Evolutionary conservation across 1,140 invertebrate species (phyloP).

Genomic region (Eupristina koningsbergeri): DNA sequence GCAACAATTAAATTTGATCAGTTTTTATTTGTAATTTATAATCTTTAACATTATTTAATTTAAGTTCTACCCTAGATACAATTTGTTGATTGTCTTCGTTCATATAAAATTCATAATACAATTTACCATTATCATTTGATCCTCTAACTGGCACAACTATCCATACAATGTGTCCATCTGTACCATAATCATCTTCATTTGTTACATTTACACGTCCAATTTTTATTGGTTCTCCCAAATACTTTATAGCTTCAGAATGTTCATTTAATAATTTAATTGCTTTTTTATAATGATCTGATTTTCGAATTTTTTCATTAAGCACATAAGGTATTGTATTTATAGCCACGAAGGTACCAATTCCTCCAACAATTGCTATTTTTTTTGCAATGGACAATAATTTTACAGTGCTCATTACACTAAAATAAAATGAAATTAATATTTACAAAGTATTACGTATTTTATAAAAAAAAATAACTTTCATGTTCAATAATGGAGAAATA

Average conservation of each 20-base stretch:
- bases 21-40: conserved; percentile 54
- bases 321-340: conserved; percentile 33
- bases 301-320: background rate
- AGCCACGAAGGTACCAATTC: background rate
- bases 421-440: background rate
- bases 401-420: background rate
- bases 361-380: conserved; percentile 23
- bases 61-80: conserved; percentile 55
- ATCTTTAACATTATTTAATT: conserved; percentile 46
- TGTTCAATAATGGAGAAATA: too few relatives aligned
- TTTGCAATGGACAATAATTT: conserved; percentile 22
- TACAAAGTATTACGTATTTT: too few relatives aligned
- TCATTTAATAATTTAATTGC: conserved; percentile 49
- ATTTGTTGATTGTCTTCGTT: conserved; percentile 4
- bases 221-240: conserved; percentile 59
- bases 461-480: too few relatives aligned
- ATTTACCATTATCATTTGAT: conserved; percentile 49
- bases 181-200: conserved; percentile 36
- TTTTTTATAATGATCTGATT: conserved; percentile 48
- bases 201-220: conserved; percentile 44
- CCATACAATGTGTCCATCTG: conserved; percentile 45
- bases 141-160: conserved; percentile 56
- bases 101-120: conserved; percentile 53
- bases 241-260: conserved; percentile 52
- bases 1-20: conserved; percentile 18